A percentile compares a stretch with the other conserved stretches of the same genome.
Conservation (phyloP, 2,797 vertebrate genomes). For the Rhinella marina region DNA sequence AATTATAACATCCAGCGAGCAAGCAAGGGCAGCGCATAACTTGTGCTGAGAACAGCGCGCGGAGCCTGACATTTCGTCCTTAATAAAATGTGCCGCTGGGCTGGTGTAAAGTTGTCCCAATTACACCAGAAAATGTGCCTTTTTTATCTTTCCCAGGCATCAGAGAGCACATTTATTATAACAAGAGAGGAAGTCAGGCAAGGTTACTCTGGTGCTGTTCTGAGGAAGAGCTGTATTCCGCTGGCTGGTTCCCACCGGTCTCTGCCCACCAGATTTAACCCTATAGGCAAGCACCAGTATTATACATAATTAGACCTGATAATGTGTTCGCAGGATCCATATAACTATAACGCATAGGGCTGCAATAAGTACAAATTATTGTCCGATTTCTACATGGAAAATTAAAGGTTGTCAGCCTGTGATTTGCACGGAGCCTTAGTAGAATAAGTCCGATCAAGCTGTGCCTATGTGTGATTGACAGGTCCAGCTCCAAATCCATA, state of each 20-base stretch:
- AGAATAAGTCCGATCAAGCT: background rate
- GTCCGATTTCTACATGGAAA: background rate
- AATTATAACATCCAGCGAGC: constrained; percentile 58
- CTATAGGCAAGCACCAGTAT: background rate
- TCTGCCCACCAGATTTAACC: constrained; percentile 4
- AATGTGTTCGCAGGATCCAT: background rate
- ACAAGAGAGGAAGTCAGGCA: constrained; percentile 57
- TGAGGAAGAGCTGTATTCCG: constrained; percentile 8
- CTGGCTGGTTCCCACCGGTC: background rate
- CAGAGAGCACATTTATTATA: constrained; percentile 57
- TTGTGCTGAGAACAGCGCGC: constrained; percentile 49
- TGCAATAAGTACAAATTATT: constrained; percentile 10
- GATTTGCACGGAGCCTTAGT: background rate
- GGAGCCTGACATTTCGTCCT: constrained; percentile 59
- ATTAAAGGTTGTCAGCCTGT: background rate
- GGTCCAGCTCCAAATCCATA: no score
- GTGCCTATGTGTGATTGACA: background rate
- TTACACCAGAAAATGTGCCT: constrained; percentile 60
- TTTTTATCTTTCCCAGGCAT: constrained; percentile 57
- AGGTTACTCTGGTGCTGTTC: constrained; percentile 46
- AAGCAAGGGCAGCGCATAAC: constrained; percentile 53
- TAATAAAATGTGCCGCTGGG: constrained; percentile 60
- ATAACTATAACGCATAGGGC: background rate
- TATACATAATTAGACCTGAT: background rate
- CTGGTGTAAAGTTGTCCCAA: constrained; percentile 60